Conservation (phyloP, 2,113 vertebrate species). For the Lamprotornis superbus region DNA sequence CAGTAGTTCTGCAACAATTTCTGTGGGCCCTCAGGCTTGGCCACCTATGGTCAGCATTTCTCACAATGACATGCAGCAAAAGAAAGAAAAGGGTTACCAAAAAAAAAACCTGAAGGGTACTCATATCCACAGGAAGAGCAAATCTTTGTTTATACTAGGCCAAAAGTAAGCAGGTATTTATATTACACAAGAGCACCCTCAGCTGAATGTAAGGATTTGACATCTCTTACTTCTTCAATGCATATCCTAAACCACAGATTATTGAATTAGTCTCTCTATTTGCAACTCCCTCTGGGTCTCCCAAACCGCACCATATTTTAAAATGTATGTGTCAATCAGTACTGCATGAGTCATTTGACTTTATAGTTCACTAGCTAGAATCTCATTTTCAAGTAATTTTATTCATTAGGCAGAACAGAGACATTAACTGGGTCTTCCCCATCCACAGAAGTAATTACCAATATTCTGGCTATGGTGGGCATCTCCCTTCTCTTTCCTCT, state of each 20-base stretch:
- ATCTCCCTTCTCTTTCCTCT: background rate
- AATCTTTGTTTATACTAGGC: background rate
- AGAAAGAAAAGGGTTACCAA: background rate
- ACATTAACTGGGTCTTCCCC: background rate
- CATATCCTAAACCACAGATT: background rate
- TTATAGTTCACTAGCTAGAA: background rate
- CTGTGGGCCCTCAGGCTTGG: background rate
- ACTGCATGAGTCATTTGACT: background rate
- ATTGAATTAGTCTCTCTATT: background rate
- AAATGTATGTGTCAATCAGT: background rate
- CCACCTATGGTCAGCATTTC: background rate
- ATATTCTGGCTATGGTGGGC: background rate
- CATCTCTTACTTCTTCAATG: background rate
- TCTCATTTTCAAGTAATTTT: background rate
- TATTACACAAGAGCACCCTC: background rate
- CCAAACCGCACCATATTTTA: background rate
- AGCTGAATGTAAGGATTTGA: background rate
- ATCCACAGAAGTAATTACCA: background rate
- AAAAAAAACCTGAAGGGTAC: background rate
- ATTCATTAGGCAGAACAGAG: background rate
- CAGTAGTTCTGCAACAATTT: background rate
- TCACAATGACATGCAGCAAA: background rate
- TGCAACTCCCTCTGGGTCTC: background rate
- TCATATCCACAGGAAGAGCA: background rate
- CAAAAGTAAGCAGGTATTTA: background rate